Conservation (phyloP, 2,888 invertebrate species). For the Priocnemis perturbator region DNA sequence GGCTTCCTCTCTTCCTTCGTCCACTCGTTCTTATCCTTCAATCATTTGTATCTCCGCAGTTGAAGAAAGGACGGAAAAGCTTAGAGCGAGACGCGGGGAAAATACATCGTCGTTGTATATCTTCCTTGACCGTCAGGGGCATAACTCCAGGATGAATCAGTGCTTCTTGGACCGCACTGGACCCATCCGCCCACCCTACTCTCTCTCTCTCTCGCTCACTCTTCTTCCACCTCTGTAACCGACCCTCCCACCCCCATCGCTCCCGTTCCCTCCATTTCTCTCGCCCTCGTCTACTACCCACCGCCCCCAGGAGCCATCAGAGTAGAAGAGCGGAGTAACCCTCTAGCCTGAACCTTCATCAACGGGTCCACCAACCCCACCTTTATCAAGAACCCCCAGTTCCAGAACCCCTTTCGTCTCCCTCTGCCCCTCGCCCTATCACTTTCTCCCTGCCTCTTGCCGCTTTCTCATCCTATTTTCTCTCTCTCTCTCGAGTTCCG, state of each 20-base stretch:
- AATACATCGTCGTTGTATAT: conserved; percentile 68
- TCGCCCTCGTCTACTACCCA: conserved; percentile 52
- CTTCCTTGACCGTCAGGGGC: conserved; percentile 66
- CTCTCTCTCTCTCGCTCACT: conserved; percentile 51
- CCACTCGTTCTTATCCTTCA: background rate
- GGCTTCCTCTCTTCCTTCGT: too few relatives aligned
- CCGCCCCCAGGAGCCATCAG: conserved; percentile 68
- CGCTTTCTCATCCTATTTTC: conserved; percentile 20
- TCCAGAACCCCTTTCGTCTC: conserved; percentile 62
- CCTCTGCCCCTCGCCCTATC: conserved; percentile 42
- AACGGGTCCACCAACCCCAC: conserved; percentile 71
- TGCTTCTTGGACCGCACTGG: conserved; percentile 72
- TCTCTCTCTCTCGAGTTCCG: conserved; percentile 39
- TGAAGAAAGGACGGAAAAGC: background rate
- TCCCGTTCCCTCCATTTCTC: conserved; percentile 20
- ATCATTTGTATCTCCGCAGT: conserved; percentile 1
- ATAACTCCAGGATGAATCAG: conserved; percentile 73
- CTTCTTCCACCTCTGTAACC: conserved; percentile 43
- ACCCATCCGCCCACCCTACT: conserved; percentile 60
- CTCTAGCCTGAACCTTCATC: conserved; percentile 75
- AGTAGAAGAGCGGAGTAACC: conserved; percentile 73
- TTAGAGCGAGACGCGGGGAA: conserved; percentile 51
- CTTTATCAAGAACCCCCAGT: conserved; percentile 66
- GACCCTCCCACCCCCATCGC: conserved; percentile 8
- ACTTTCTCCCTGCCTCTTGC: conserved; percentile 20